Percentiles rank a stretch among this genome's conserved stretches.
These are phyloP conservation scores for Thymallus thymallus DNA, from an alignment of 2,113 vertebrate genomes.

Conservation along the genomic window DNA sequence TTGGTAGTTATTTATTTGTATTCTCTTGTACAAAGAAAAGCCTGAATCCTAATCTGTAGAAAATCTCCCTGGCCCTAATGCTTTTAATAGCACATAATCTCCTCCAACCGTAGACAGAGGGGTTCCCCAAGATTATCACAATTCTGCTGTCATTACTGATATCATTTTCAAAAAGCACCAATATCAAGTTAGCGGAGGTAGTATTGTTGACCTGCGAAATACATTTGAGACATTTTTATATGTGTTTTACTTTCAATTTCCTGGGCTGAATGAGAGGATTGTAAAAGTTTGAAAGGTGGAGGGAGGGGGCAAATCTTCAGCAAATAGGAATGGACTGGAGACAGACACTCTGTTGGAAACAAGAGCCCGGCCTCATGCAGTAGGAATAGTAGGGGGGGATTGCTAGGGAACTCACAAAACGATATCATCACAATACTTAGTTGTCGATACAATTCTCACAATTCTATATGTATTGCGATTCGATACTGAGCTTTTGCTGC, in stretches of 20 bases:
- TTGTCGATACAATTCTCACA: no score
- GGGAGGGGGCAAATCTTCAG: constrained; percentile 42
- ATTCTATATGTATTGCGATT: no score
- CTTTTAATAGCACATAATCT: constrained; percentile 50
- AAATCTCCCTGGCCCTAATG: constrained; percentile 43
- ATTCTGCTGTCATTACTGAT: constrained; percentile 59
- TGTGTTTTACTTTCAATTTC: constrained; percentile 59
- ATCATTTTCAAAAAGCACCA: constrained; percentile 51
- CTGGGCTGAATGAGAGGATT: constrained; percentile 53
- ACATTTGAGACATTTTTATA: constrained; percentile 36
- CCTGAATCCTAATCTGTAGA: constrained; percentile 36
- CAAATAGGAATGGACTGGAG: constrained; percentile 59
- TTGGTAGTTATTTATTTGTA: constrained; percentile 29
- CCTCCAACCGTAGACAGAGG: constrained; percentile 25
- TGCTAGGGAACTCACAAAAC: no score
- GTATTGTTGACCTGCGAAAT: constrained; percentile 36
- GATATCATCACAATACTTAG: no score
- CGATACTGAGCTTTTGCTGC: no score
- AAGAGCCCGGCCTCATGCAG: constrained; percentile 23
- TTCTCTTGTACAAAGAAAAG: background rate
- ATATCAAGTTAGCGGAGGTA: constrained; percentile 39
- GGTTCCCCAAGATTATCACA: constrained; percentile 36
- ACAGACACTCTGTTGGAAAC: constrained; percentile 45
- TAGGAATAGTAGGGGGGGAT: no score
- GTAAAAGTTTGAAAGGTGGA: constrained; percentile 56